Evolutionary conservation across 2,113 vertebrate genomes (phyloP).

Genomic region (Phalacrocorax aristotelis): DNA sequence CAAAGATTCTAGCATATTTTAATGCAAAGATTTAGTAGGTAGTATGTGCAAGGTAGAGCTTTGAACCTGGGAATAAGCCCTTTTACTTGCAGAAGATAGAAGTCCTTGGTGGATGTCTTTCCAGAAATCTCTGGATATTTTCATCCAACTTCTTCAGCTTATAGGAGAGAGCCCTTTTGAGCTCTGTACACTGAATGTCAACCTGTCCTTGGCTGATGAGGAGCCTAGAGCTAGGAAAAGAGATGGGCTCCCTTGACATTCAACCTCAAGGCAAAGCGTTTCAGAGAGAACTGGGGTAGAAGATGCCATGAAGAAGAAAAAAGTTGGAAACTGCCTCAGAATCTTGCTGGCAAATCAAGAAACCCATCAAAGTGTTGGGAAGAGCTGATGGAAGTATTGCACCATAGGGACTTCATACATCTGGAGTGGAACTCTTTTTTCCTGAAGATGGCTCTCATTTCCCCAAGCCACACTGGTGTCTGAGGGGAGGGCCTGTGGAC

Average conservation of each 20-base stretch:
- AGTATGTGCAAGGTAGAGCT: background rate
- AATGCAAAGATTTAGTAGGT: background rate
- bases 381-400: background rate
- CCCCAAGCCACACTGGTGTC: background rate
- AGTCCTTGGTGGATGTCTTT: background rate
- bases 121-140: background rate
- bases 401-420: background rate
- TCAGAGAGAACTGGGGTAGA: background rate
- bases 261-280: background rate
- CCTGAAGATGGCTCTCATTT: background rate
- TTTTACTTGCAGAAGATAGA: background rate
- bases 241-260: background rate
- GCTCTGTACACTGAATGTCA: background rate
- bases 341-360: background rate
- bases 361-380: background rate
- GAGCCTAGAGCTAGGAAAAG: background rate
- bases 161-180: accelerated
- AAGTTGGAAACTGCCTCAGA: background rate
- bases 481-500: background rate
- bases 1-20: background rate
- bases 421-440: background rate
- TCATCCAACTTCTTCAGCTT: background rate
- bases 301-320: background rate
- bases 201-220: background rate
- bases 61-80: background rate